Base-by-base conservation (phyloP, 2,888 invertebrate species). In the Drosophila tripunctata region DNA sequence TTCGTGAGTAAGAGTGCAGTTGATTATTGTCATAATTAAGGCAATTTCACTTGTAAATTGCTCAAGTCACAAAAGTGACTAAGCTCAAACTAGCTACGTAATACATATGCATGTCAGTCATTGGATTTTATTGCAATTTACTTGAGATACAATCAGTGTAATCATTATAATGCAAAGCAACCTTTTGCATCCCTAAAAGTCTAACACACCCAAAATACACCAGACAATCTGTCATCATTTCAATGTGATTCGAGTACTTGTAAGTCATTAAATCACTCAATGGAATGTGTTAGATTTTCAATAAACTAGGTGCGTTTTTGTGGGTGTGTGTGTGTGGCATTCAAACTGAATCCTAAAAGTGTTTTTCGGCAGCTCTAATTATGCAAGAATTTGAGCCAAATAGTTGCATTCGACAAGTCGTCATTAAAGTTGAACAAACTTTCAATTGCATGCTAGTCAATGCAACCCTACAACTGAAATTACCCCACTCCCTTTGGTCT, bases 391-490 rank as follows among this genome's bases (percentile, higher is more conserved):
- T 74, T 74, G 17, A 44, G 55, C 55, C 74, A 63, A 67, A 58
- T 52, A 17, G 21, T 30, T 30, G n/a, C 10, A 30, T 30, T 4
- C 47, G 6, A 35, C 55, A 66, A 56, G 48, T 67, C 22, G 58
- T 50, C 51, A 45, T 47, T 14, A 12, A 58, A 66, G 81, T 87
- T 87, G 78, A 82, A 87, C 40, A 82, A 87, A 82, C 87, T 66
- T 35, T 35, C 45, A 63, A 40, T 71, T 22, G 80, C 83, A 76
- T 83, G 83, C 54, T 56, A 72, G 58, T 67, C 63, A 58, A 24
- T 58, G 40, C 38, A 41, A 17, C 35, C 24, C n/a, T 6, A n/a
- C 30, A 30, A 15, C 8, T 14, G 14, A 1, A 4, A 3, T 1
- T 5, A 1, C 41, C 12, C 21, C 4, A 1, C 12, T 17, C 15